Base-by-base conservation (phyloP, 2,113 vertebrate species). In the Plestiodon gilberti region DNA sequence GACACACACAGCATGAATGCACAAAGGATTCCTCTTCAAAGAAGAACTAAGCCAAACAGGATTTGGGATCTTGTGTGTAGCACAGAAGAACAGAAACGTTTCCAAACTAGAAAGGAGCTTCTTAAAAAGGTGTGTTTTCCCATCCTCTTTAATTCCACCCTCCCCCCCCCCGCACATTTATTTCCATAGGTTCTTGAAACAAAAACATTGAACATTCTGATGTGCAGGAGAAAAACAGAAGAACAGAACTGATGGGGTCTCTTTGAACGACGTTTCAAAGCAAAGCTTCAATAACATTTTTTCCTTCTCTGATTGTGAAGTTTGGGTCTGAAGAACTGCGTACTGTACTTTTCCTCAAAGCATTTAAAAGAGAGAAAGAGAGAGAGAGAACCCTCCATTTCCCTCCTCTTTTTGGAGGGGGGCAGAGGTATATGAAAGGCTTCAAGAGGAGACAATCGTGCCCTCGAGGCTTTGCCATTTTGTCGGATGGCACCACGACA, bases 191-290 rank as follows among this genome's bases (percentile, higher is more conserved):
- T 17, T 28, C 25, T 43, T 61, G 25, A 40, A 74, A 61, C 18
- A 22, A 62, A 40, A 59, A 52, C 81, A 28, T 15, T 15, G 6
- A 1, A 57, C 1, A 10, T 14, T 9, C 55, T n/a, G 73, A 22
- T 30, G 87, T 90, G 91, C 91, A 95, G 67, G 61, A 61, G 82
- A 91, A 88, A 81, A 89, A 84, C 85, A 59, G 89, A 90, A 77
- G 89, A 80, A 65, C 77, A 78, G 86, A 86, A 87, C 88, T 67
- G 89, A 90, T 85, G 64, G 79, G 40, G 69, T 23, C 83, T 69
- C 92, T 95, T 94, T 93, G 95, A 93, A 94, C 57, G 23, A 59
- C 84, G 3, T 92, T 95, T 93, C 91, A 94, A 95, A 95, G 89
- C 81, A 88, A 86, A 80, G 81, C 76, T 20, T 84, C 83, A 86